phyloP scores from a whole-genome alignment of 2,888 invertebrate genomes.

The Selenia dentaria region DNA sequence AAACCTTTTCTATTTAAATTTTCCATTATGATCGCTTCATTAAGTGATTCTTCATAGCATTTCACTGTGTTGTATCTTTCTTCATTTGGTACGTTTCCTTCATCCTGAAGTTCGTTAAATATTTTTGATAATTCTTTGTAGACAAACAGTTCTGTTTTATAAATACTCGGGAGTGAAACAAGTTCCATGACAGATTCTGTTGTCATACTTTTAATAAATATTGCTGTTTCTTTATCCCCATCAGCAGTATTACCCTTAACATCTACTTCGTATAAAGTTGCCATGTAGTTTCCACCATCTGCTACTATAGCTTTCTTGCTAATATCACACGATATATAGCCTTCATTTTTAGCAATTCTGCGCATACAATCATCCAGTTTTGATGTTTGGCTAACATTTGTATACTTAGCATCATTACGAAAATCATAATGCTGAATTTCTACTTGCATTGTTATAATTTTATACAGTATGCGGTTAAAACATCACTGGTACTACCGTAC shows the following conservation, averaged over 20 bases:
- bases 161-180: conserved; percentile 38
- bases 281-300: conserved; percentile 57
- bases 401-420: neutral
- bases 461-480: neutral
- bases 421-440: conserved; percentile 14
- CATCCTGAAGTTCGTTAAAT: conserved; percentile 49
- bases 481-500: neutral
- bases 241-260: conserved; percentile 48
- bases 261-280: conserved; percentile 46
- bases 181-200: conserved; percentile 32
- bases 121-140: conserved; percentile 52
- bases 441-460: conserved; percentile 16
- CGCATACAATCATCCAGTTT: conserved; percentile 34
- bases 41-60: conserved; percentile 44
- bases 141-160: conserved; percentile 43
- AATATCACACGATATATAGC: conserved; percentile 39
- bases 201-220: conserved; percentile 53
- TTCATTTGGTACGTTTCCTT: conserved; percentile 43
- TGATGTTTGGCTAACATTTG: neutral
- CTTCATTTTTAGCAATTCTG: conserved; percentile 35
- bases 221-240: conserved; percentile 46
- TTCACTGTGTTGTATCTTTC: conserved; percentile 50
- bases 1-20: conserved; percentile 54
- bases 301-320: conserved; percentile 36
- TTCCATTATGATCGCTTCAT: conserved; percentile 52